These are phyloP conservation scores for Acrobasis consociella DNA, from an alignment of 2,888 invertebrate genomes.

Conservation along the genomic window DNA sequence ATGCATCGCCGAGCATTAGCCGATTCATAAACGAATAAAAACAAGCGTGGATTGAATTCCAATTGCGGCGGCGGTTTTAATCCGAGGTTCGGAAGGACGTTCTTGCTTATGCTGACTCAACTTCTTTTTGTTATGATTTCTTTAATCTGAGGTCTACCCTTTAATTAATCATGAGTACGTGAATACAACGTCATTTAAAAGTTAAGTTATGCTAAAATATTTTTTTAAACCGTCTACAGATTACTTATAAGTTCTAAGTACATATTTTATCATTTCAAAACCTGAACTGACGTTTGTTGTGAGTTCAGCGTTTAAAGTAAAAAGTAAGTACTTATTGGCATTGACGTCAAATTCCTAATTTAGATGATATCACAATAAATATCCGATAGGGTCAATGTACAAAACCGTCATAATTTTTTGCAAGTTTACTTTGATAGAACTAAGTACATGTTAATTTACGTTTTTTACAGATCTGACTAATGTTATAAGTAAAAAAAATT, in stretches of 20 bases:
- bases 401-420: too few relatives aligned
- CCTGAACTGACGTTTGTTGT: too few relatives aligned
- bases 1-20: constrained; percentile 33
- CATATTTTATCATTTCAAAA: too few relatives aligned
- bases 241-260: too few relatives aligned
- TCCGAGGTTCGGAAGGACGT: constrained; percentile 9
- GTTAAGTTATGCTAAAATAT: too few relatives aligned
- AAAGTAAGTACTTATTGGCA: not conserved
- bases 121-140: constrained; percentile 5
- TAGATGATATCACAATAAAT: constrained; percentile 1
- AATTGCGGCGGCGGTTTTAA: constrained; percentile 6
- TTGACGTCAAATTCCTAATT: not conserved
- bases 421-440: too few relatives aligned
- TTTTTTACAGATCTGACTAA: too few relatives aligned
- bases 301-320: too few relatives aligned
- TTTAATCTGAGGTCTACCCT: not conserved
- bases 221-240: too few relatives aligned
- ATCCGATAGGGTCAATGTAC: too few relatives aligned
- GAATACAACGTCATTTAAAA: not conserved
- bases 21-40: constrained; percentile 37
- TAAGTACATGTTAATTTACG: too few relatives aligned
- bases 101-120: constrained; percentile 4
- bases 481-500: too few relatives aligned
- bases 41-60: constrained; percentile 15
- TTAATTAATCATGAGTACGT: not conserved